phyloP scores from a whole-genome alignment of 2,888 invertebrate species.

The Sphaerolaimus hirsutus region DNA sequence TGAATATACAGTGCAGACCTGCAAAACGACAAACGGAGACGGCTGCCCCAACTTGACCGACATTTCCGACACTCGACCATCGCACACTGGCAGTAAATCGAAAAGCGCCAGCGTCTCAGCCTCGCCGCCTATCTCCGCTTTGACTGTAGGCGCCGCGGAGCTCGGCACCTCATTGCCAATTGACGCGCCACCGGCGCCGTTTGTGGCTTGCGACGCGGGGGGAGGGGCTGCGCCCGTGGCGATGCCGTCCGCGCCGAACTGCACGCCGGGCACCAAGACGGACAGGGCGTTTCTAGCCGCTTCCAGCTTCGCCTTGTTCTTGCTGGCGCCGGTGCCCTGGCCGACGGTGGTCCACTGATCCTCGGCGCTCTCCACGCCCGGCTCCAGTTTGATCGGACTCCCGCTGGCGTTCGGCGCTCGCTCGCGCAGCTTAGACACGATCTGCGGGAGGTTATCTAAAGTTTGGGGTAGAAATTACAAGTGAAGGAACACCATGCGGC shows the following conservation, averaged over 20 bases:
- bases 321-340: conserved; percentile 72
- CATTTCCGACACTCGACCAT: conserved; percentile 74
- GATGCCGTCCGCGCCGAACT: conserved; percentile 8
- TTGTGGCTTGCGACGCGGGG: neutral
- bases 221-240: neutral
- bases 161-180: conserved; percentile 3
- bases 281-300: conserved; percentile 34
- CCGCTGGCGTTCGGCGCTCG: no score
- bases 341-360: conserved; percentile 52
- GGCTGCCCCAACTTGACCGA: conserved; percentile 89
- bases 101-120: conserved; percentile 14
- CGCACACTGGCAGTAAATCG: conserved; percentile 71
- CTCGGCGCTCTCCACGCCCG: neutral
- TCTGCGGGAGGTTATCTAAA: no score
- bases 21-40: conserved; percentile 68
- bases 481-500: no score
- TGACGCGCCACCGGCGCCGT: conserved; percentile 1
- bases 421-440: no score
- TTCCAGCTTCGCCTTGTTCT: conserved; percentile 78
- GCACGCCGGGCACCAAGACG: conserved; percentile 13
- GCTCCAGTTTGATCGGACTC: no score
- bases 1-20: conserved; percentile 65
- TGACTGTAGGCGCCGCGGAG: neutral
- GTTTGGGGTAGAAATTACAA: no score
- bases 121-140: neutral